Evolutionary conservation across 1,140 invertebrate species (phyloP), one percentile per base, ranked within the genome.

Genomic region (Drosophila insularis): DNA sequence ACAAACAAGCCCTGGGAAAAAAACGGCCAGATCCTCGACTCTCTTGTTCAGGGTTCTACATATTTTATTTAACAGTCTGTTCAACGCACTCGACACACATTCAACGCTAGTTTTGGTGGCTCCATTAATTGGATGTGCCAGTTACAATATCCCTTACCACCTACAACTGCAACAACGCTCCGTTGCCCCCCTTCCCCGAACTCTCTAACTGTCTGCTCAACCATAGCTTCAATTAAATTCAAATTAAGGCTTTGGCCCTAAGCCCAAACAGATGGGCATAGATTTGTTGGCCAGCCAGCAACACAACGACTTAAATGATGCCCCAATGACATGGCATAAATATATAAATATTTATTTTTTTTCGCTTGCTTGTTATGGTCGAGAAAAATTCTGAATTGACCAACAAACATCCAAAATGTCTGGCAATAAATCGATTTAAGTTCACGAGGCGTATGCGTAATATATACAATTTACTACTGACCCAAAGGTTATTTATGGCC

Each of bases 61-160:
- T 87, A 87, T 87, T 87, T 87, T 87, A 87, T 87, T 87, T 87
- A 86, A 87, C 75, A 87, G 75, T 71, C 79, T 67, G 77, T 78
- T 76, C 82, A 69, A 68, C 68, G 54, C 79, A 82, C 82, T 87
- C 82, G 82, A 87, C 82, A 87, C 76, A 87, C 82, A 87, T 87
- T 87, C 80, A 60, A 63, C 76, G 84, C 81, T 86, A 86, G 81
- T 87, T 86, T 82, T 62, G 84, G 75, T 61, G 62, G 72, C 79
- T 78, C 82, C 82, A 87, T 87, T 87, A 87, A 87, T 87, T 87
- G 82, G 84, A 87, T 87, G 82, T 87, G 84, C 84, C 82, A 87
- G 79, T 89, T 89, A 76, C 81, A 86, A 72, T 78, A 71, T 17
- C 66, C 31, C 40, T n/a, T 31, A n/a, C 61, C 14, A 32, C 53